Base-by-base conservation (phyloP, 2,113 vertebrate species). In the Origma solitaria region DNA sequence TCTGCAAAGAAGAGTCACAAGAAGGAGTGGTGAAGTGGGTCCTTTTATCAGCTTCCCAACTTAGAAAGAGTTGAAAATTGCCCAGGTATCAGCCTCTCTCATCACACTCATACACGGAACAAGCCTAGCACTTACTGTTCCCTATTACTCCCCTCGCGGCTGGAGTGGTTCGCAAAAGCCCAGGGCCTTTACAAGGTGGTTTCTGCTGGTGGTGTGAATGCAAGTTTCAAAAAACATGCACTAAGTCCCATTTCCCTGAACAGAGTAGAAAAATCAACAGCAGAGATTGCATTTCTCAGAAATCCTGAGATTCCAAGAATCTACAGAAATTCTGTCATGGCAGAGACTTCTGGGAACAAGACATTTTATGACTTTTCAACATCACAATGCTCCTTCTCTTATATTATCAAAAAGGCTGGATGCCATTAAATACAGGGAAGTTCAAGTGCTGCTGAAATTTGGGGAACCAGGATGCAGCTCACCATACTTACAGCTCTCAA, bases 91-190 rank as follows among this genome's bases (percentile, higher is more conserved):
- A 89, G 60, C 58, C 62, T 37, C 24, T 62, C n/a, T 69, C 71
- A 47, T 13, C 62, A 65, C 23, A 15, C 11, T 31, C 9, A 0
- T 1, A 71, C 1, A 13, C 81, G 68, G 82, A 93, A 88, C 38
- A 70, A 86, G 79, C 28, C 31, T 2, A 30, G n/a, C 62, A 62
- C 8, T 65, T 30, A 20, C 66, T 47, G 57, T 31, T 78, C 53
- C 57, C 49, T n/a, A 3, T 30, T 42, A 30, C 10, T 65, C 9
- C 28, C 4, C 13, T 35, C 4, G 1, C 0, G 4, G 49, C 42
- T 28, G 30, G 9, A 50, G 69, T 1, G 0, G 62, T 47, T 35
- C 9, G 0, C 65, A 47, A 2, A 76, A 77, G 30, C 10, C 33
- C 13, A 0, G 50, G 11, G 30, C 51, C 54, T 85, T 49, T 9